These are phyloP conservation scores for Cerastis rubricosa DNA, from an alignment of 2,888 invertebrate genomes.

Conservation along the genomic window DNA sequence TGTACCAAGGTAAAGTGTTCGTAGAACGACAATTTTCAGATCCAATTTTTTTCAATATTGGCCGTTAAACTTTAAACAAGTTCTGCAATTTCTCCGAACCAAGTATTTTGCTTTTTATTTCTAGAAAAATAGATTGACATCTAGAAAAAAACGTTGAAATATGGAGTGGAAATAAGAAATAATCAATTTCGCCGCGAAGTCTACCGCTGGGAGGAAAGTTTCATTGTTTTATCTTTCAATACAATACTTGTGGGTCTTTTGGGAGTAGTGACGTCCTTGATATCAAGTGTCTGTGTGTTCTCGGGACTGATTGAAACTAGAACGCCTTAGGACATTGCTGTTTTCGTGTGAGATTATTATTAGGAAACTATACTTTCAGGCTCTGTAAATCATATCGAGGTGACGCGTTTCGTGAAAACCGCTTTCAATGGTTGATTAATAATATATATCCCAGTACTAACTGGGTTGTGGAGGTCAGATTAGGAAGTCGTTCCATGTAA, in stretches of 20 bases:
- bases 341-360: constrained; percentile 2
- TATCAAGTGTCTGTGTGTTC: constrained; percentile 41
- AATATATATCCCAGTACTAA: not conserved
- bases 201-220: constrained; percentile 52
- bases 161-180: constrained; percentile 45
- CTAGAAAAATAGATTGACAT: constrained; percentile 23
- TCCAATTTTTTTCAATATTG: not conserved
- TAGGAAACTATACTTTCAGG: constrained; percentile 3
- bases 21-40: not conserved
- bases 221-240: constrained; percentile 62
- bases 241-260: constrained; percentile 53
- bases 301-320: constrained; percentile 1
- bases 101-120: not conserved
- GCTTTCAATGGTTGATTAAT: not conserved
- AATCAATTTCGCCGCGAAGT: constrained; percentile 53
- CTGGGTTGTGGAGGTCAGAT: too few relatives aligned
- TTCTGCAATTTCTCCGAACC: not conserved
- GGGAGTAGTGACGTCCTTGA: constrained; percentile 49
- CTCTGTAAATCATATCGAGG: not conserved
- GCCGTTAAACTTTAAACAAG: not conserved
- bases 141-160: constrained; percentile 43
- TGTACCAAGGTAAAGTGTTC: not conserved
- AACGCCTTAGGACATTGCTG: constrained; percentile 18
- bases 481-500: too few relatives aligned
- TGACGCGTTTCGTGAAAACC: not conserved